Evolutionary conservation across 2,888 invertebrate genomes (phyloP), one percentile per base, ranked within the genome.

Genomic region (Patella pellucida): DNA sequence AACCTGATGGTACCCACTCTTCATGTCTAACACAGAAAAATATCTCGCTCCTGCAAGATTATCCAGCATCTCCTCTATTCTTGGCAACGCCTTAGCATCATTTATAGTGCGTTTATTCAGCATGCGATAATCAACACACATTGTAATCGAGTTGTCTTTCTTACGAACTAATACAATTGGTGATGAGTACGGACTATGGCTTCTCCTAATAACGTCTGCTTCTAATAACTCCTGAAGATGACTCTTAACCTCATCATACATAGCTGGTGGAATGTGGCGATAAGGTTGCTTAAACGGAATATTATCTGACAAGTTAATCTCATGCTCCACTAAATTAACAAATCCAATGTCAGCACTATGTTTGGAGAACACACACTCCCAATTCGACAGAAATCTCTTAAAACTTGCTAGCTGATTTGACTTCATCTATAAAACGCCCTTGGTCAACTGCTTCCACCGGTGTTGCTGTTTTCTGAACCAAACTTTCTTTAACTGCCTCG

Each of bases 151-250:
- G 2, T 73, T 73, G 68, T 76, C 73, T 41, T 67, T 41, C 52
- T 73, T 76, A 16, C 71, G 52, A 51, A 68, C 68, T 14, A 76
- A 54, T 2, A 74, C 74, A 12, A 76, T 73, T 31, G 73, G 74
- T 16, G 71, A 71, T n/a, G 73, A 74, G 67, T 69, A 72, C 5
- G 75, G 75, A 52, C 74, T 74, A 5, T 62, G 14, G 16, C 71
- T 68, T 52, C 67, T n/a, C n/a, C n/a, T 3, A 16, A 76, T 74
- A 19, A 69, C 68, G 68, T 27, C 54, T 27, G 73, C 69, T n/a
- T 74, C 77, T 23, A 72, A 52, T 68, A 77, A 69, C 52, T 76
- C 73, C 23, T 73, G 72, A 16, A 75, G 27, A 68, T 75, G 75
- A 15, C 71, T 54, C 31, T 70, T 71, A 41, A 77, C 77, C 31